Conservation (phyloP, 1,140 invertebrate genomes). For the Lordiphosa stackelbergi region DNA sequence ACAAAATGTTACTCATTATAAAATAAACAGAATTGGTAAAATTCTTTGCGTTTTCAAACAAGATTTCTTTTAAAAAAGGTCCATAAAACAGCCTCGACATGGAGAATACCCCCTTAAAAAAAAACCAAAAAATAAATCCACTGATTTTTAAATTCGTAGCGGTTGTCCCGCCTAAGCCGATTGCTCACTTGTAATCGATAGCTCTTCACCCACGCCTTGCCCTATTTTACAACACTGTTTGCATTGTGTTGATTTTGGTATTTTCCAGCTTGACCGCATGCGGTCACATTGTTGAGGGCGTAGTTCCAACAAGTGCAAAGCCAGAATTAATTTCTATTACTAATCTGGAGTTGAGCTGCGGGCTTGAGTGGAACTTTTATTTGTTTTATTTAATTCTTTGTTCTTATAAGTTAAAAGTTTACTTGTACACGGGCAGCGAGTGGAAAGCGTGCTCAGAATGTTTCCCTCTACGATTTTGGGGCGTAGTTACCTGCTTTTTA, state of each 20-base stretch:
- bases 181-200: slow-evolving; percentile 12
- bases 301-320: slow-evolving; percentile 69
- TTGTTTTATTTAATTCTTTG: slow-evolving; percentile 24
- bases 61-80: too few relatives aligned
- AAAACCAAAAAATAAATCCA: too few relatives aligned
- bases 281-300: slow-evolving; percentile 49
- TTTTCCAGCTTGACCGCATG: background rate
- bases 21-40: too few relatives aligned
- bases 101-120: too few relatives aligned
- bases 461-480: slow-evolving; percentile 58
- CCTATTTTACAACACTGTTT: slow-evolving; percentile 33
- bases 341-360: slow-evolving; percentile 39
- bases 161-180: slow-evolving; percentile 6
- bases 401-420: slow-evolving; percentile 18
- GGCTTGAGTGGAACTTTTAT: slow-evolving; percentile 22
- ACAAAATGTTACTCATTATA: too few relatives aligned
- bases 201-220: background rate
- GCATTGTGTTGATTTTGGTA: background rate
- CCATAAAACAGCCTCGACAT: too few relatives aligned
- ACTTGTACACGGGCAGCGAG: slow-evolving; percentile 2
- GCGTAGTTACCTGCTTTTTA: slow-evolving; percentile 65
- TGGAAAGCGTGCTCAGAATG: slow-evolving; percentile 14
- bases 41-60: too few relatives aligned
- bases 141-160: background rate
- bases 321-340: slow-evolving; percentile 51